Evolutionary conservation across 2,797 vertebrate genomes (phyloP).

Genomic region (Clarias platycephalus): DNA sequence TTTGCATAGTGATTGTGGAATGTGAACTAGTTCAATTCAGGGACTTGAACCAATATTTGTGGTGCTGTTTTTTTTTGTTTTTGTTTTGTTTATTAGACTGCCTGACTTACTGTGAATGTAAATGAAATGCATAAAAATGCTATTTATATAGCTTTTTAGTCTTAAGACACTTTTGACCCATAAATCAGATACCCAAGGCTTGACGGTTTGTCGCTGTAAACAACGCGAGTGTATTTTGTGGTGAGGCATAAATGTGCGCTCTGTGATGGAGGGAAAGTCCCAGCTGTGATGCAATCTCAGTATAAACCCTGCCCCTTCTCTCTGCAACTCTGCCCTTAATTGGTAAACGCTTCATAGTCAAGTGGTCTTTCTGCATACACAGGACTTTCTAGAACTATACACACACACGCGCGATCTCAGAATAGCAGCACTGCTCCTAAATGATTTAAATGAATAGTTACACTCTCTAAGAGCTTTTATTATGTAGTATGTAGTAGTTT

Average conservation of each 20-base stretch:
- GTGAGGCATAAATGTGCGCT: constrained; percentile 4
- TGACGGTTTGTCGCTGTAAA: neutral
- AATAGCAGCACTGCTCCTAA: neutral
- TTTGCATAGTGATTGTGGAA: neutral
- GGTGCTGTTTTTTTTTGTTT: neutral
- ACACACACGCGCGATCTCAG: neutral
- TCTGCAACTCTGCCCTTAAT: constrained; percentile 46
- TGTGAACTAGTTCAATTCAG: too few species aligned
- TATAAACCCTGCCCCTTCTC: constrained; percentile 19
- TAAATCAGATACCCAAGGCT: neutral
- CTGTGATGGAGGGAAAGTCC: constrained; percentile 45
- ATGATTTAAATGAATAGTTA: too few species aligned
- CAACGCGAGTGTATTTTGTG: neutral
- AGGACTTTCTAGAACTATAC: constrained; percentile 6
- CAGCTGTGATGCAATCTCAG: constrained; percentile 37
- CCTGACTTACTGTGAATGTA: neutral
- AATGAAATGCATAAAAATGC: neutral
- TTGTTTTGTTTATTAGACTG: neutral
- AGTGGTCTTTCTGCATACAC: constrained; percentile 9
- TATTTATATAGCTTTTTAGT: neutral
- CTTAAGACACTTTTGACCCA: neutral
- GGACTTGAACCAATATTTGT: neutral
- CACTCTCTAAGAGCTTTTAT: neutral
- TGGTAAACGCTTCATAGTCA: constrained; percentile 45
- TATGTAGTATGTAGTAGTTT: neutral